These are phyloP conservation scores for Cylindroiulus punctatus DNA, from an alignment of 2,888 invertebrate species.

Conservation along the genomic window DNA sequence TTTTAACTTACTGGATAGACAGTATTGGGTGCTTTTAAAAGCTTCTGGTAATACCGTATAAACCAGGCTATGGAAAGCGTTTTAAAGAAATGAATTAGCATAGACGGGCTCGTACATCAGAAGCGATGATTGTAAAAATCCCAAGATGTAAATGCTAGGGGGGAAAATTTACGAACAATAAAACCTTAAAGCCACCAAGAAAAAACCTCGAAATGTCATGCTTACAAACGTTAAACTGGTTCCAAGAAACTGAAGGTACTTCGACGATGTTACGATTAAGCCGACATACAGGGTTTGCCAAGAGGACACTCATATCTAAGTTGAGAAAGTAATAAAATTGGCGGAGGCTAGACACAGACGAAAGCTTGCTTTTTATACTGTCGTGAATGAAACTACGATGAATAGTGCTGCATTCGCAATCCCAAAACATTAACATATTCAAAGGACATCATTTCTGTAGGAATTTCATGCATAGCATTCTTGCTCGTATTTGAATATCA, in stretches of 20 bases:
- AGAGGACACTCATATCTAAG: background rate
- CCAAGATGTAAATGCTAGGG: background rate
- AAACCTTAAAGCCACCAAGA: background rate
- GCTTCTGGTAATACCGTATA: background rate
- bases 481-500: too few relatives aligned
- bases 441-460: background rate
- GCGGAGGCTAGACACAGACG: background rate
- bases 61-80: background rate
- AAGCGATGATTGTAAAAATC: slow-evolving; percentile 6
- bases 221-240: slow-evolving; percentile 33
- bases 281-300: background rate
- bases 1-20: slow-evolving; percentile 20
- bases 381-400: background rate
- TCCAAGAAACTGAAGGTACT: slow-evolving; percentile 17
- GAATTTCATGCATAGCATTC: background rate
- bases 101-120: background rate
- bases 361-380: background rate
- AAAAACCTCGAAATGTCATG: slow-evolving; percentile 2
- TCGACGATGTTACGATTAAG: background rate
- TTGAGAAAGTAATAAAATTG: background rate
- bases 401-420: background rate
- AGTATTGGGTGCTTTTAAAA: background rate
- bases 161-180: slow-evolving; percentile 27
- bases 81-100: background rate
- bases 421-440: background rate